Evolutionary conservation across 2,797 vertebrate species (phyloP).

Genomic region (Nothura maculosa): DNA sequence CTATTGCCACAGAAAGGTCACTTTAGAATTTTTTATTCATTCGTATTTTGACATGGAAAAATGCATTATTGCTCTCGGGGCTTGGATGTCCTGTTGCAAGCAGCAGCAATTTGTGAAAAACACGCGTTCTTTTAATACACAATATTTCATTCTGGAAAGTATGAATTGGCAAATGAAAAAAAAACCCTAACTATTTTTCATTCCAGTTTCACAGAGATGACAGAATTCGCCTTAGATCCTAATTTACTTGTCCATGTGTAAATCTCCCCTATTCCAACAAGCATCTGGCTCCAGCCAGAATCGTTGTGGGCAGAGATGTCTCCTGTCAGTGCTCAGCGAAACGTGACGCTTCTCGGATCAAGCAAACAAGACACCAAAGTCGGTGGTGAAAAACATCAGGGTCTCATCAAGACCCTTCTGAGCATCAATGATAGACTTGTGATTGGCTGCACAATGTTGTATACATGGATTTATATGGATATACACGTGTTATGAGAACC

Average conservation of each 20-base stretch:
- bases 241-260: slow-evolving; percentile 30
- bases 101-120: slow-evolving; percentile 9
- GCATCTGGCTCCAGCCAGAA: slow-evolving; percentile 28
- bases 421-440: neutral
- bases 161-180: slow-evolving; percentile 2
- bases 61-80: neutral
- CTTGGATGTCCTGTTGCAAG: slow-evolving; percentile 5
- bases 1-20: slow-evolving; percentile 17
- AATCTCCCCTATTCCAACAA: slow-evolving; percentile 30
- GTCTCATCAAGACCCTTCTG: neutral
- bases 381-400: neutral
- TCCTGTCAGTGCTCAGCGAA: neutral
- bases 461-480: neutral
- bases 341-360: neutral
- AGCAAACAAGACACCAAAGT: slow-evolving; percentile 21
- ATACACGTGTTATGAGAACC: neutral
- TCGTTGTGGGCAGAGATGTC: slow-evolving; percentile 31
- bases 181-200: slow-evolving; percentile 7
- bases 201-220: slow-evolving; percentile 25
- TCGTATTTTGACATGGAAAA: slow-evolving; percentile 40
- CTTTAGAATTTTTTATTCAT: slow-evolving; percentile 7
- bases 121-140: neutral
- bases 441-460: neutral
- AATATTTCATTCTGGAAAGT: slow-evolving; percentile 34
- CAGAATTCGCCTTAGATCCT: slow-evolving; percentile 56